Evolutionary conservation across 1,140 invertebrate genomes (phyloP), one percentile per base, ranked within the genome.

Genomic region (Chionoecetes opilio): DNA sequence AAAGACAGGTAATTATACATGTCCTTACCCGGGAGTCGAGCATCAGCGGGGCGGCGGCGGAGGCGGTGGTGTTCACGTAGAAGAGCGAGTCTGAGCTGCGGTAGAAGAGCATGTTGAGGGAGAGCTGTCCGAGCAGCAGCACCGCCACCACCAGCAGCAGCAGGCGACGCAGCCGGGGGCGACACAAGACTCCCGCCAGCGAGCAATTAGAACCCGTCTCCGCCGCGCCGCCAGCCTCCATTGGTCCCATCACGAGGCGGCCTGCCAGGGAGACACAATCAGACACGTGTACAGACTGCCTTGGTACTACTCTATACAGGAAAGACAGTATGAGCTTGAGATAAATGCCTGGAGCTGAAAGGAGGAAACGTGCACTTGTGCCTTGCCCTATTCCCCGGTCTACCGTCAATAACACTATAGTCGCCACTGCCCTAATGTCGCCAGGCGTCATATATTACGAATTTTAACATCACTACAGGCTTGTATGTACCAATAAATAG

Each of bases 81-180:
- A 94, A 94, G 37, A 94, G 82, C 35, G 93, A 91, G 29, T 94
- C 93, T 17, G 91, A 94, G n/a, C 85, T 94, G 17, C 93, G 82
- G 82, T 91, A 94, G 32, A 94, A 91, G 63, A 94, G 88, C 11
- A 94, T 53, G 41, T 91, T 94, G 2, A 94, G 37, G 89, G 93
- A 94, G n/a, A 94, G 91, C 31, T 94, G 89, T 1, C 37, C 93
- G 38, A 91, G 46, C 89, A 94, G 29, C 34, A 94, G 87, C 63
- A 94, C 29, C 0, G 89, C 46, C 2, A 94, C 63, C 3, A 94
- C 86, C 37, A 94, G 34, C 1, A 94, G 87, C 9, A 94, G 26
- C 32, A 93, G 14, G 82, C 89, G 88, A 34, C 32, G 38, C 9
- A 89, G 86, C 53, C 87, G 53, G 21, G 93, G 93, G 5, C 93